Evolutionary conservation across 2,888 invertebrate species (phyloP).

Genomic region (Mythimna impura): DNA sequence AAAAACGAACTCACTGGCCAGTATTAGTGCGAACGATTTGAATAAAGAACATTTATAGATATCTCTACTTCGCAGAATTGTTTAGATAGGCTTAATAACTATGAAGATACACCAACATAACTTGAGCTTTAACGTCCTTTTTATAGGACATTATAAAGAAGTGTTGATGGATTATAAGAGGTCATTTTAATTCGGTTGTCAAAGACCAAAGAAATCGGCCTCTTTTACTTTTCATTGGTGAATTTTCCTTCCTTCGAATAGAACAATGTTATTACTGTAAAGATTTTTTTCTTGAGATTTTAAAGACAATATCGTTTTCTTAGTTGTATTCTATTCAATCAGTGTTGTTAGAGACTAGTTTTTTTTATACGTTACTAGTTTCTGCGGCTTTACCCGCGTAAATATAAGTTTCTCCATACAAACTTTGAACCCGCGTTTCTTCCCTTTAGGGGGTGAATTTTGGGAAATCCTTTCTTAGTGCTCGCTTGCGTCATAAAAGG

Average conservation of each 20-base stretch:
- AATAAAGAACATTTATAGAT: constrained; percentile 76
- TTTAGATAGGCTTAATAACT: constrained; percentile 79
- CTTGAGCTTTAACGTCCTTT: constrained; percentile 64
- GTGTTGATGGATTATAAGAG: constrained; percentile 41
- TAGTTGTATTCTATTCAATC: neutral
- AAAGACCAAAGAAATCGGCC: constrained; percentile 81
- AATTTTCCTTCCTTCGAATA: constrained; percentile 76
- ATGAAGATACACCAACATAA: constrained; percentile 68
- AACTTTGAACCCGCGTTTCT: no score
- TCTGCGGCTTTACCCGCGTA: no score
- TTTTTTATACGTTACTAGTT: no score
- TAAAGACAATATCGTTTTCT: neutral
- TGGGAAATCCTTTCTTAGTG: no score
- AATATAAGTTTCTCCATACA: no score
- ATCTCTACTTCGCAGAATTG: constrained; percentile 77
- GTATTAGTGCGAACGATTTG: constrained; percentile 78
- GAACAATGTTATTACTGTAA: constrained; percentile 32
- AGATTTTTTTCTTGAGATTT: neutral
- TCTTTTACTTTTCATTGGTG: constrained; percentile 70
- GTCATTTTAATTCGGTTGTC: constrained; percentile 64
- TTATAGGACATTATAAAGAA: constrained; percentile 9
- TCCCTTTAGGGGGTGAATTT: no score
- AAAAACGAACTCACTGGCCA: constrained; percentile 67
- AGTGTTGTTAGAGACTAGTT: neutral
- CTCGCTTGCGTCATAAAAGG: no score